Percentiles rank a stretch among this genome's conserved stretches.
phyloP scores from a whole-genome alignment of 1,140 invertebrate species.

The Mylabris phalerata region DNA sequence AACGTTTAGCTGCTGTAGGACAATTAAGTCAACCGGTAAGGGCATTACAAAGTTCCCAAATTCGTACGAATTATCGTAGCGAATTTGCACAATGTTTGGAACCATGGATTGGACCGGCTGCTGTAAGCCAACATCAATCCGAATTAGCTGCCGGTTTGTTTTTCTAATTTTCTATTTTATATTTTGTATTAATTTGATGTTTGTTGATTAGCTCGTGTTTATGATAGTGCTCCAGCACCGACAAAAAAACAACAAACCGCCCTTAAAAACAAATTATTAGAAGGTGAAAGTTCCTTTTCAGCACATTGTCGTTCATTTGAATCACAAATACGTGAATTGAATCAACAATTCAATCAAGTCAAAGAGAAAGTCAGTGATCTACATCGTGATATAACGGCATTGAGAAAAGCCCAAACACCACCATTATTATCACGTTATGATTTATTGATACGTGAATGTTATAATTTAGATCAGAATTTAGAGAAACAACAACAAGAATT shows the following conservation, averaged over 20 bases:
- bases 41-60: conserved; percentile 50
- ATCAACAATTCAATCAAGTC: conserved; percentile 54
- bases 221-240: conserved; percentile 40
- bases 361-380: conserved; percentile 58
- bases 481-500: conserved; percentile 58
- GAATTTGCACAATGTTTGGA: conserved; percentile 59
- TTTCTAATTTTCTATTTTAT: not conserved
- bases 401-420: conserved; percentile 50
- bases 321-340: conserved; percentile 54
- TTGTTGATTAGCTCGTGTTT: conserved; percentile 23
- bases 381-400: conserved; percentile 52
- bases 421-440: conserved; percentile 52
- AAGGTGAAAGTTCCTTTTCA: conserved; percentile 55
- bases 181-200: too few relatives aligned
- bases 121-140: conserved; percentile 38
- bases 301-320: conserved; percentile 61
- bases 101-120: conserved; percentile 50
- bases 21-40: conserved; percentile 60
- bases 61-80: conserved; percentile 56
- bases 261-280: conserved; percentile 43
- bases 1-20: conserved; percentile 55
- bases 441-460: conserved; percentile 53
- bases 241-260: conserved; percentile 44
- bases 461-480: conserved; percentile 55
- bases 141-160: conserved; percentile 35